phyloP scores from a whole-genome alignment of 2,797 vertebrate genomes.

The Lerista edwardsae region DNA sequence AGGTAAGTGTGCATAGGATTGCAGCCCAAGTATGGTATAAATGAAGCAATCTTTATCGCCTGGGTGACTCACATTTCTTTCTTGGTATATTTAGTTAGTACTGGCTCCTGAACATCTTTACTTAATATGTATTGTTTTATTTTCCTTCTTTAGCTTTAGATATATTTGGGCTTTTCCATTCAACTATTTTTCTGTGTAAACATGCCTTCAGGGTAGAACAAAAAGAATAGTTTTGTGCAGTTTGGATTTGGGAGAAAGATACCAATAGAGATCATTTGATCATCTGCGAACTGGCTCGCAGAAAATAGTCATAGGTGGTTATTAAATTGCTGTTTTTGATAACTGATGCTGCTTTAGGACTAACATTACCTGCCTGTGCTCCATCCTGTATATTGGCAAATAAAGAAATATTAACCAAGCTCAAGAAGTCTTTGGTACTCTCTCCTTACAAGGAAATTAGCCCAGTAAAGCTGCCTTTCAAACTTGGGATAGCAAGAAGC shows the following conservation, averaged over 20 bases:
- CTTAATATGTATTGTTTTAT: not conserved
- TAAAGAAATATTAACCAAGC: not conserved
- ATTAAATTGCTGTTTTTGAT: not conserved
- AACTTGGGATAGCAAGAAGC: not conserved
- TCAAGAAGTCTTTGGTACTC: not conserved
- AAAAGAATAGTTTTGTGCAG: not conserved
- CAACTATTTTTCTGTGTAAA: not conserved
- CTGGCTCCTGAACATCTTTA: not conserved
- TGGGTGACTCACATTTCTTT: not conserved
- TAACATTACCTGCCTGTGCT: not conserved
- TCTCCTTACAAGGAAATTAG: not conserved
- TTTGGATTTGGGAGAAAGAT: not conserved
- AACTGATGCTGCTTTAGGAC: not conserved
- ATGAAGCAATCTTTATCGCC: no score
- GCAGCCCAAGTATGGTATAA: not conserved
- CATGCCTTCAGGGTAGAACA: not conserved
- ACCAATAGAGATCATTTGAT: not conserved
- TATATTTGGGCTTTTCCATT: no score
- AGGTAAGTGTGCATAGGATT: no score
- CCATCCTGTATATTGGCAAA: slow-evolving; percentile 1
- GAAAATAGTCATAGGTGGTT: not conserved
- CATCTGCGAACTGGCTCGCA: not conserved
- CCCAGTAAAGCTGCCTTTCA: not conserved
- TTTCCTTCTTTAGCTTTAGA: not conserved
- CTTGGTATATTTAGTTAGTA: not conserved